Percentiles rank a stretch among this genome's conserved stretches.
Evolutionary conservation across 2,797 vertebrate species (phyloP).

Genomic region (Chaetophractus vellerosus): DNA sequence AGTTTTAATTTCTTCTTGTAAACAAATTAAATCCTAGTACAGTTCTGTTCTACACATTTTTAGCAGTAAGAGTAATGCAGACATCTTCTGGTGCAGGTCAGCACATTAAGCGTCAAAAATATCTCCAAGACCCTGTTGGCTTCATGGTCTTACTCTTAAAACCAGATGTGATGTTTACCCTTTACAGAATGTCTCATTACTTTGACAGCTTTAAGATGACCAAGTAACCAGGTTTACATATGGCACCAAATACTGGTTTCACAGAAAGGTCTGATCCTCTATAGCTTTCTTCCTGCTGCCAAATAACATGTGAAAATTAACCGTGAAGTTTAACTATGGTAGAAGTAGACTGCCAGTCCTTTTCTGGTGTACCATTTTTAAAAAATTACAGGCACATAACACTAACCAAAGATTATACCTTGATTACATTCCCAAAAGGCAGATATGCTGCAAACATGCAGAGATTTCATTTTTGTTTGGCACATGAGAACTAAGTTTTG

Average conservation of each 20-base stretch:
- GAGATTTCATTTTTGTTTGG: slow-evolving; percentile 88
- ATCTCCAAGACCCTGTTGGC: slow-evolving; percentile 78
- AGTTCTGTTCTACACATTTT: slow-evolving; percentile 86
- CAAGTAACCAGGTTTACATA: slow-evolving; percentile 78
- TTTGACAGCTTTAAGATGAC: slow-evolving; percentile 72
- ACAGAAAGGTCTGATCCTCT: slow-evolving; percentile 69
- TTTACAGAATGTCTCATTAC: slow-evolving; percentile 66
- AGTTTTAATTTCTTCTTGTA: slow-evolving; percentile 84
- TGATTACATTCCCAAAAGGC: slow-evolving; percentile 88
- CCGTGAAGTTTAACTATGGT: slow-evolving; percentile 84
- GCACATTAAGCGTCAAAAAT: slow-evolving; percentile 75
- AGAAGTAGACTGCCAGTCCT: slow-evolving; percentile 88
- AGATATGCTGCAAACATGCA: slow-evolving; percentile 90
- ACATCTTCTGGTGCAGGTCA: slow-evolving; percentile 86
- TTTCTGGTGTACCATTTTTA: slow-evolving; percentile 85
- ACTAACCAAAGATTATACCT: slow-evolving; percentile 85
- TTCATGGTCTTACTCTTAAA: slow-evolving; percentile 71
- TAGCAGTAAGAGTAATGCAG: slow-evolving; percentile 86
- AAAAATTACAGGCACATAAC: slow-evolving; percentile 86
- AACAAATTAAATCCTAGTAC: slow-evolving; percentile 85
- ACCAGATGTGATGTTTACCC: slow-evolving; percentile 75
- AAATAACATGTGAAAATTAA: slow-evolving; percentile 87
- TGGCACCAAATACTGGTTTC: slow-evolving; percentile 77
- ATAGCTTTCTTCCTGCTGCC: slow-evolving; percentile 85
- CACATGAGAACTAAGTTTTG: slow-evolving; percentile 87